Conservation (phyloP, 2,888 invertebrate genomes). For the Tenthredo mesomela region DNA sequence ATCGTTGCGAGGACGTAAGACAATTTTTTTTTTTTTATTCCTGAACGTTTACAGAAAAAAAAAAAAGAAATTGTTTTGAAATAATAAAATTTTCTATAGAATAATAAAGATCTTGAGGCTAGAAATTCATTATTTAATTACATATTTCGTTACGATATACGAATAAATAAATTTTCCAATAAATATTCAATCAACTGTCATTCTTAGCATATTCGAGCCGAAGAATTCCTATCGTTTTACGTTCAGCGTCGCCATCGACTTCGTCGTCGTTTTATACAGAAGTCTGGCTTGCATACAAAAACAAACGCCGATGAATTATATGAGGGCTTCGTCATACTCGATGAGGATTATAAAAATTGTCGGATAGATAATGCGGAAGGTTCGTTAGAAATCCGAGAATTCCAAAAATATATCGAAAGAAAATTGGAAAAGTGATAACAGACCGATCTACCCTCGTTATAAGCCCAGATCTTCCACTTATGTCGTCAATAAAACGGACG, state of each 20-base stretch:
- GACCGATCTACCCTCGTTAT: no score
- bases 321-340: neutral
- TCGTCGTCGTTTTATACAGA: neutral
- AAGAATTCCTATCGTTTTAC: neutral
- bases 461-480: no score
- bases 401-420: neutral
- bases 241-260: neutral
- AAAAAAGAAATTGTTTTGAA: neutral
- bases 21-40: no score
- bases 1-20: no score
- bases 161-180: neutral
- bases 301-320: neutral
- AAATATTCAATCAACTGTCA: constrained; percentile 11
- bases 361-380: neutral
- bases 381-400: neutral
- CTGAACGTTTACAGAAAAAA: neutral
- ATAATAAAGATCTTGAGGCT: neutral
- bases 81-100: neutral
- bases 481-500: no score
- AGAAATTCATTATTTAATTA: no score
- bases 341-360: neutral
- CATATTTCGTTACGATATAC: neutral
- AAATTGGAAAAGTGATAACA: neutral
- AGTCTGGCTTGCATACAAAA: neutral
- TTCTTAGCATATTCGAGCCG: neutral